Conservation (phyloP, 35 echinoderm and acorn worm species). For the Apostichopus californicus region DNA sequence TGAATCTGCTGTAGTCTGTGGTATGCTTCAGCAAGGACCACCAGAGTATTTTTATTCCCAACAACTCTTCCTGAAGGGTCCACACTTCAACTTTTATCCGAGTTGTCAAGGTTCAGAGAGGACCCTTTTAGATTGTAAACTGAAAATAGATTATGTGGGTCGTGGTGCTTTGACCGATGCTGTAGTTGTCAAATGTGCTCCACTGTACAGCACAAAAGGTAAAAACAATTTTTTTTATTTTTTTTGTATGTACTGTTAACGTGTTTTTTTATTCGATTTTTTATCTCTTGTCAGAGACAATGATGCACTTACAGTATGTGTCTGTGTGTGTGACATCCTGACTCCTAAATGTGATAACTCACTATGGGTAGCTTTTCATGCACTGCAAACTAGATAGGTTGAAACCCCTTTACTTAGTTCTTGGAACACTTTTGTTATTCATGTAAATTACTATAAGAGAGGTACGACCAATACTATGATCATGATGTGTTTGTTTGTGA, state of each 20-base stretch:
- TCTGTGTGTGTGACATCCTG: too few relatives aligned
- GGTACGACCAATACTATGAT: too few relatives aligned
- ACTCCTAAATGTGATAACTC: too few relatives aligned
- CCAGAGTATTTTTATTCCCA: neutral
- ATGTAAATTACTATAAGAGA: too few relatives aligned
- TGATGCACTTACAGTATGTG: too few relatives aligned
- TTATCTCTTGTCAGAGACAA: too few relatives aligned
- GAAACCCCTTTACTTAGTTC: too few relatives aligned
- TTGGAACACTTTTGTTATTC: too few relatives aligned
- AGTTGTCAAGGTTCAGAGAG: neutral
- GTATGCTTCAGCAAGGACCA: neutral
- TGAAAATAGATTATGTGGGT: neutral
- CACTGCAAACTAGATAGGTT: too few relatives aligned
- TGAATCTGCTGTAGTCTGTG: conserved; percentile 13
- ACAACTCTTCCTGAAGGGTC: neutral
- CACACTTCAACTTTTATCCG: neutral
- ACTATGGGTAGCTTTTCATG: too few relatives aligned
- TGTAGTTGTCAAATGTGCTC: neutral
- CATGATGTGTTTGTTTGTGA: too few relatives aligned
- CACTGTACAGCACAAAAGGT: neutral
- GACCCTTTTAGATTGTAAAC: neutral
- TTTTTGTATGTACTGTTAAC: neutral
- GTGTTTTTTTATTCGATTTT: too few relatives aligned
- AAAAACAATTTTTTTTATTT: neutral
- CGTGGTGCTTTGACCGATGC: neutral